phyloP scores from a whole-genome alignment of 2,113 vertebrate species.

The Baryphthengus martii region DNA sequence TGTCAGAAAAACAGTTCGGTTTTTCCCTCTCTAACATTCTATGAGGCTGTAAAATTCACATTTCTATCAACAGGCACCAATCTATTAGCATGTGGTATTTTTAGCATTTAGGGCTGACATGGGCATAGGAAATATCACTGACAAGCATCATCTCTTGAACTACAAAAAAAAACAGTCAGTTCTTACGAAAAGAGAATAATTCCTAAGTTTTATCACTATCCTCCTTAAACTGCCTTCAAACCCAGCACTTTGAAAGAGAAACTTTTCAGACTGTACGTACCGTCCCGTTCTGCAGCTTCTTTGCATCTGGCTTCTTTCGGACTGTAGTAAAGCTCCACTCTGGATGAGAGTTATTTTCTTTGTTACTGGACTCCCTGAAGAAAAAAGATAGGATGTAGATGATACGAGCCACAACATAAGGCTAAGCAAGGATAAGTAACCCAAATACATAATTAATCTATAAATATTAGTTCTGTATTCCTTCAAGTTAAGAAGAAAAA shows the following conservation, averaged over 20 bases:
- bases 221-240: background rate
- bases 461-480: background rate
- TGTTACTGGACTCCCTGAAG: slow-evolving; percentile 87
- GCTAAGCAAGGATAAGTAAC: background rate
- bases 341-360: slow-evolving; percentile 83
- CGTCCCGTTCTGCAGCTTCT: slow-evolving; percentile 87
- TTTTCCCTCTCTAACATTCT: background rate
- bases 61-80: background rate
- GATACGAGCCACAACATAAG: background rate
- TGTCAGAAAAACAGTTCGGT: background rate
- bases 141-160: background rate
- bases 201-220: background rate
- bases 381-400: background rate
- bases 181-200: background rate
- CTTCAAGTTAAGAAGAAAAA: background rate
- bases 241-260: background rate
- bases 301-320: slow-evolving; percentile 88
- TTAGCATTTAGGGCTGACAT: background rate
- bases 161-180: background rate
- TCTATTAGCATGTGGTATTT: accelerated
- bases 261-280: slow-evolving; percentile 63
- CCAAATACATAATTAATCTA: background rate
- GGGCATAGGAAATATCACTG: background rate
- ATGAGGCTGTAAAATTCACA: background rate
- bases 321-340: slow-evolving; percentile 95